Evolutionary conservation across 2,113 vertebrate species (phyloP), one percentile per base, ranked within the genome.

Genomic region (Etia nguti): DNA sequence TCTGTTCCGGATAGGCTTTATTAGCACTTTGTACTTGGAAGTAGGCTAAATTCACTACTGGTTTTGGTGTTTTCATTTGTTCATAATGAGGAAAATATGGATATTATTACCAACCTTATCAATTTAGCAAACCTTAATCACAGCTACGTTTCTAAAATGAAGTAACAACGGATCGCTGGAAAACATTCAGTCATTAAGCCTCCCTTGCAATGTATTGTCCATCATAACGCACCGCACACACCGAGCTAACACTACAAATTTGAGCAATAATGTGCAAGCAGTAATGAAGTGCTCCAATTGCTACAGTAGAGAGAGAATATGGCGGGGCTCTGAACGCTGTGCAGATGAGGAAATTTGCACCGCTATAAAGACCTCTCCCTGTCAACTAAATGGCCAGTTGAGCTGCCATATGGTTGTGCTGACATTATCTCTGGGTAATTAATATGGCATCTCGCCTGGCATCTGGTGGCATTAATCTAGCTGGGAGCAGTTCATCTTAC

Each of bases 391-490:
- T 93, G 95, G 96, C 94, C 96, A 94, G 95, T 95, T 94, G 94
- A 95, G 95, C 93, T 92, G 95, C 95, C 96, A 96, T 96, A 97
- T 97, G 96, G 95, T 93, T 91, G 92, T 84, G 93, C 94, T 96
- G 96, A 95, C 96, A 96, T 96, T 96, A 96, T 96, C 95, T 95
- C 94, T 94, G 95, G 94, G 95, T 96, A 96, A 96, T 96, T 96
- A 96, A 97, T 96, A 96, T 95, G 95, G 95, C 95, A 96, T 95
- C 96, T 95, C 94, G 94, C 95, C 93, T 96, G 96, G 95, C 96
- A 96, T 96, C 96, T 96, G 96, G 96, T 96, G 94, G 94, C 96
- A 97, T 96, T 96, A 96, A 96, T 96, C 96, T 96, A 91, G 92
- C 93, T 88, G 91, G 55, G 94, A 95, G 94, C 91, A 65, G 89